A percentile compares a stretch with the other conserved stretches of the same genome.
phyloP scores from a whole-genome alignment of 2,888 invertebrate genomes.

The Scaptomyza flava region DNA sequence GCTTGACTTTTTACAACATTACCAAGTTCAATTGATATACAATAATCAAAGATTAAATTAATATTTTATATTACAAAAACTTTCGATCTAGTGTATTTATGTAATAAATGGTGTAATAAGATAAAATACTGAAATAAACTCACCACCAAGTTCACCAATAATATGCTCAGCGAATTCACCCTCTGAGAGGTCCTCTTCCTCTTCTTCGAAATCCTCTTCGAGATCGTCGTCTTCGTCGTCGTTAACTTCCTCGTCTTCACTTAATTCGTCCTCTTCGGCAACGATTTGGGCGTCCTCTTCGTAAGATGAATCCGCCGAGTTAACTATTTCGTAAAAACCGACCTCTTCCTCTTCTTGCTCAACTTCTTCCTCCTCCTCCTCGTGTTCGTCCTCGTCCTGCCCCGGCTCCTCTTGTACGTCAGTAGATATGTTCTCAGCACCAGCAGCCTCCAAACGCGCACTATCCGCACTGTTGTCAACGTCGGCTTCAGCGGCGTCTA shows the following conservation, averaged over 20 bases:
- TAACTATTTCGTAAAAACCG: constrained; percentile 73
- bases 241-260: constrained; percentile 69
- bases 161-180: constrained; percentile 75
- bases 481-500: background rate
- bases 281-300: constrained; percentile 75
- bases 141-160: constrained; percentile 75
- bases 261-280: constrained; percentile 76
- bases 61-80: background rate
- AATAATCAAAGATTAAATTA: background rate
- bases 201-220: constrained; percentile 67
- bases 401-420: constrained; percentile 23
- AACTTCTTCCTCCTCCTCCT: constrained; percentile 63
- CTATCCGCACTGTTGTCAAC: constrained; percentile 3
- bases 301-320: constrained; percentile 74
- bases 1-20: background rate
- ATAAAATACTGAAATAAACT: constrained; percentile 36
- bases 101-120: no score
- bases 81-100: constrained; percentile 6
- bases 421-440: constrained; percentile 15
- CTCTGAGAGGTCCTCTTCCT: constrained; percentile 68
- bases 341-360: constrained; percentile 64
- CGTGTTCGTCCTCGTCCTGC: constrained; percentile 60
- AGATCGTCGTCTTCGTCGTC: constrained; percentile 70
- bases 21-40: no score
- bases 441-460: constrained; percentile 5